phyloP scores from a whole-genome alignment of 2,797 vertebrate species.

The Gastrophryne carolinensis region DNA sequence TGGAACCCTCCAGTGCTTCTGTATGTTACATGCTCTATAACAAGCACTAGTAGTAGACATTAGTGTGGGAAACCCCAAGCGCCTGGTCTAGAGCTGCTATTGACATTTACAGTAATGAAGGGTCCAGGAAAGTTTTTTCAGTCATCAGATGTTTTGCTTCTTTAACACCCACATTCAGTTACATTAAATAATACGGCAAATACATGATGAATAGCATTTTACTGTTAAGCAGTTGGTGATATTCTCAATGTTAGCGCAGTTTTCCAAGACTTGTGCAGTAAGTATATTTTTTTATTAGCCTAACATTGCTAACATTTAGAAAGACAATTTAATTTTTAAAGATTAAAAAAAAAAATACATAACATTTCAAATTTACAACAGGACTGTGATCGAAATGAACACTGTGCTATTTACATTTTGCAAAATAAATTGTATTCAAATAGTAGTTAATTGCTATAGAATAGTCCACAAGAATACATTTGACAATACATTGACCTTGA shows the following conservation, averaged over 20 bases:
- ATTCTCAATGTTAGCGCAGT: not conserved
- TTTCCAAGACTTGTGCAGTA: not conserved
- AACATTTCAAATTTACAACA: too few relatives aligned
- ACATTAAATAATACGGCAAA: not conserved
- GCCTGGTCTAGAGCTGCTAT: not conserved
- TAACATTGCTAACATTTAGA: not conserved
- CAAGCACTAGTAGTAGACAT: too few relatives aligned
- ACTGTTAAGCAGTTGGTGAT: not conserved
- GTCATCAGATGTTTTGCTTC: not conserved
- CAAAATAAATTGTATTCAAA: too few relatives aligned
- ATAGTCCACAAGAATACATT: too few relatives aligned
- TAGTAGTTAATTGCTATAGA: too few relatives aligned
- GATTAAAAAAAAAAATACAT: not conserved
- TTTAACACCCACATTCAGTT: constrained; percentile 5
- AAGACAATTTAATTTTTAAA: not conserved
- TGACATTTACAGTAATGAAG: constrained; percentile 40
- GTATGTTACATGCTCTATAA: not conserved
- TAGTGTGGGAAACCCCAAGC: constrained; percentile 43
- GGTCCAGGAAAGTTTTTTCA: constrained; percentile 18
- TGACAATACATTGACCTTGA: too few relatives aligned
- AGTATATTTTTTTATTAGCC: not conserved
- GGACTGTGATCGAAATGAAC: too few relatives aligned
- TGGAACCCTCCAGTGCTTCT: constrained; percentile 1
- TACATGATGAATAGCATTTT: not conserved
- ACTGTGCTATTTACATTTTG: too few relatives aligned